Conservation (phyloP, 37 sponge, comb jelly and placozoan species). For the Ianthella basta region DNA sequence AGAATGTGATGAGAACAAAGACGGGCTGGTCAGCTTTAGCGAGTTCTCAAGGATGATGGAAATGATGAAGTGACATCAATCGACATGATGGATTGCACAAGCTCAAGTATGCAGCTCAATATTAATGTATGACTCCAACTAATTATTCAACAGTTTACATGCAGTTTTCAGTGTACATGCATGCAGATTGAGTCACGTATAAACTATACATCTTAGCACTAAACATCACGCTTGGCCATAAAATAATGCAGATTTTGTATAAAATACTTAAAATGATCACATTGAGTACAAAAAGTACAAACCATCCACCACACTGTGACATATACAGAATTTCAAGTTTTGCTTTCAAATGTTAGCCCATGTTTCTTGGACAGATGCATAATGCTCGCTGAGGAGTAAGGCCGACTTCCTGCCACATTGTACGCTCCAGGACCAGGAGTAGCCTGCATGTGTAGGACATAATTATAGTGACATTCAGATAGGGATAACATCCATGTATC, state of each 20-base stretch:
- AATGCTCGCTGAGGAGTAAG: constrained; percentile 59
- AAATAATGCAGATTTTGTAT: no score
- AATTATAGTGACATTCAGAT: background rate
- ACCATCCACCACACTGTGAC: background rate
- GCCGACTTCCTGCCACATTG: constrained; percentile 57
- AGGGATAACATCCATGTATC: no score
- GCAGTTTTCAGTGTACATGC: no score
- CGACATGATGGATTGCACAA: no score
- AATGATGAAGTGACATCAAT: no score
- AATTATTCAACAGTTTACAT: no score
- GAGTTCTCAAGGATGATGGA: background rate
- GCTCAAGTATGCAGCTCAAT: no score
- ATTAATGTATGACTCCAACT: no score
- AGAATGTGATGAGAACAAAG: constrained; percentile 20
- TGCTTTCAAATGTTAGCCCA: constrained; percentile 25
- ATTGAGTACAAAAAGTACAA: background rate
- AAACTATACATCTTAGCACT: background rate
- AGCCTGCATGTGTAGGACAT: constrained; percentile 33
- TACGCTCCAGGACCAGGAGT: constrained; percentile 86
- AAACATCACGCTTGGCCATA: no score
- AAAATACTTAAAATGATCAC: background rate
- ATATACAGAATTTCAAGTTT: constrained; percentile 3
- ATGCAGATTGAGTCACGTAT: no score
- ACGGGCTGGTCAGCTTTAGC: background rate
- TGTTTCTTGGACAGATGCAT: constrained; percentile 70